Base-by-base conservation (phyloP, 2,888 invertebrate genomes). In the Meganola albula region DNA sequence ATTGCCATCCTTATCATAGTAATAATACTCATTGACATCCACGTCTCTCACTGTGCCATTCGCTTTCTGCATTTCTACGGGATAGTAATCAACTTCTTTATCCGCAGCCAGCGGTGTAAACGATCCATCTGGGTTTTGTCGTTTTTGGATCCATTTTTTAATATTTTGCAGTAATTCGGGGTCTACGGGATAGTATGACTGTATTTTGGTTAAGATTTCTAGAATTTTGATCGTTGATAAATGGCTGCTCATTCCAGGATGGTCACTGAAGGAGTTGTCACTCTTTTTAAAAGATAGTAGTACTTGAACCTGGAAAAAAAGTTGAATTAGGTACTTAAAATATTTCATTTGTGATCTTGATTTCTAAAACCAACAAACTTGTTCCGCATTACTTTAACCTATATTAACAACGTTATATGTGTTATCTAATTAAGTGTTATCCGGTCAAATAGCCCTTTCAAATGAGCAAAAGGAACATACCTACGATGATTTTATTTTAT, bases 181-280 rank as follows among this genome's bases (percentile, higher is more conserved):
- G 52, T 91, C 90, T 0, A 91, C 70, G 10, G 88, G 88, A 46
- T 89, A 88, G 62, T 89, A 88, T 0, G 87, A 82, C 55, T 90
- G 90, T 11, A 89, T 88, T 62, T 88, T 88, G 2, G 88, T 78
- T 1, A 91, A 67, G 2, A 89, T 88, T 58, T 90, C 89, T 4
- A 91, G 60, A 9, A 88, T 88, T 48, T 87, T 83, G 2, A 90
- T 86, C 0, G 90, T 90, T 0, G 87, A 86, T 37, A 87, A 67
- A 44, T 90, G 90, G 46, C 90, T 90, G 35, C 88, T 88, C 57
- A 90, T 79, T 50, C 88, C 87, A 40, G 88, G 90, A 40, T 90
- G 90, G 35, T 91, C 90, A 34, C 90, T 90, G 62, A 91, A 91
- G 0, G 90, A 90, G 47, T 89, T 89, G 60, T 91, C 90, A n/a